These are phyloP conservation scores for Montipora cactus DNA, from an alignment of 64 coral and sea anemone genomes.

Conservation along the genomic window DNA sequence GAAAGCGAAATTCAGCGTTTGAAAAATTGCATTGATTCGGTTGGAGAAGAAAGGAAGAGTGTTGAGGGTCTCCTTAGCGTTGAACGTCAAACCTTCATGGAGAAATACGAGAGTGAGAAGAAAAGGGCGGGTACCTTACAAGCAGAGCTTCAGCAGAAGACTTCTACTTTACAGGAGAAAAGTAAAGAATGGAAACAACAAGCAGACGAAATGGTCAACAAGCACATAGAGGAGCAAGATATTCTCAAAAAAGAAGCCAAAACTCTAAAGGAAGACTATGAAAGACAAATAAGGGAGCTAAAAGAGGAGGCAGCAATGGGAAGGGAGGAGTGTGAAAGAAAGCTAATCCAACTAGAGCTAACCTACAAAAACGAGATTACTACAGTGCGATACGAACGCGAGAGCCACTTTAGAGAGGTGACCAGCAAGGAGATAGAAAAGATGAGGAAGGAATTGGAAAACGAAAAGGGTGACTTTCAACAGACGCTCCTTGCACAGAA, in stretches of 20 bases:
- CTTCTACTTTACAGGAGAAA: conserved; percentile 13
- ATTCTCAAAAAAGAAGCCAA: conserved; percentile 23
- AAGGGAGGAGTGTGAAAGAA: conserved; percentile 36
- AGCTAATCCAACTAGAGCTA: conserved; percentile 28
- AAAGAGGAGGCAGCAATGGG: conserved; percentile 26
- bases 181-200: conserved; percentile 28
- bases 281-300: conserved; percentile 38
- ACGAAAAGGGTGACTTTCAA: conserved; percentile 24
- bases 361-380: conserved; percentile 45
- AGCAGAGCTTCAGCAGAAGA: conserved; percentile 27
- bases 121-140: neutral
- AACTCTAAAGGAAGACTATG: conserved; percentile 37
- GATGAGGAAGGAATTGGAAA: conserved; percentile 31
- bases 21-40: neutral
- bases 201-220: neutral
- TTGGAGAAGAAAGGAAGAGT: conserved; percentile 15
- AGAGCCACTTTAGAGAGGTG: conserved; percentile 25
- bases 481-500: neutral
- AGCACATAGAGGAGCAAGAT: conserved; percentile 17
- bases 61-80: neutral
- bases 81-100: neutral
- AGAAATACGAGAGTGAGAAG: conserved; percentile 15
- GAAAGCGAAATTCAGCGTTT: conserved; percentile 3
- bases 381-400: conserved; percentile 25
- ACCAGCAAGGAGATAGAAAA: conserved; percentile 30